These are phyloP conservation scores for Danaus plexippus DNA, from an alignment of 1,140 invertebrate species.

Conservation along the genomic window DNA sequence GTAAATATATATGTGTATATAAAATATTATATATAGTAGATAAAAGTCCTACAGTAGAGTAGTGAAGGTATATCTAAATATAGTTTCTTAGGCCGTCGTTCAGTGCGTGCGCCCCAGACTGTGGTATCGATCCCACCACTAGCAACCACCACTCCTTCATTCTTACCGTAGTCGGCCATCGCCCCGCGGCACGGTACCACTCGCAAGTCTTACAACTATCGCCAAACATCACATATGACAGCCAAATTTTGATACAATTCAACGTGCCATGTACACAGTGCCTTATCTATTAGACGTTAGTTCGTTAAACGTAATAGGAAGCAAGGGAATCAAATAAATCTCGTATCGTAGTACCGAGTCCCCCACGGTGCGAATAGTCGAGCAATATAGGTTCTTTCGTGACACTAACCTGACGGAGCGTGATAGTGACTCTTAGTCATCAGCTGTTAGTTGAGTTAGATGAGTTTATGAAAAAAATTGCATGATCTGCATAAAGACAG, in stretches of 20 bases:
- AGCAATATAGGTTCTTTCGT: slow-evolving; percentile 27
- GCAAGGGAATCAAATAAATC: no score
- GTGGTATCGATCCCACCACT: slow-evolving; percentile 66
- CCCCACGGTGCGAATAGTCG: slow-evolving; percentile 33
- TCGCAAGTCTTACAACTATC: slow-evolving; percentile 24
- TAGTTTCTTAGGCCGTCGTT: slow-evolving; percentile 43
- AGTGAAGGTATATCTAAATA: slow-evolving; percentile 31
- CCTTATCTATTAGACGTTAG: no score
- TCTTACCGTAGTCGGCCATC: slow-evolving; percentile 56
- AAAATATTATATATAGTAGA: no score
- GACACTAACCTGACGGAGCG: slow-evolving; percentile 57
- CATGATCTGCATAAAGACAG: slow-evolving; percentile 40
- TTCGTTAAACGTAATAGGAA: no score
- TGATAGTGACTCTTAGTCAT: slow-evolving; percentile 43
- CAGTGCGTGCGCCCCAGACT: slow-evolving; percentile 63
- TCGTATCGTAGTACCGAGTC: slow-evolving; percentile 33
- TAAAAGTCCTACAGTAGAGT: no score
- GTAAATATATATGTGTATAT: no score
- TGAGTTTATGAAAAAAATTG: slow-evolving; percentile 36
- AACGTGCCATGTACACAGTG: neutral
- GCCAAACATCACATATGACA: slow-evolving; percentile 13
- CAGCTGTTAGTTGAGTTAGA: slow-evolving; percentile 57
- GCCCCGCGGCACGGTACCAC: slow-evolving; percentile 52
- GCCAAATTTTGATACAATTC: slow-evolving; percentile 15
- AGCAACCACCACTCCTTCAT: slow-evolving; percentile 54